phyloP scores from a whole-genome alignment of 2,113 vertebrate species.

The Taurulus bubalis region DNA sequence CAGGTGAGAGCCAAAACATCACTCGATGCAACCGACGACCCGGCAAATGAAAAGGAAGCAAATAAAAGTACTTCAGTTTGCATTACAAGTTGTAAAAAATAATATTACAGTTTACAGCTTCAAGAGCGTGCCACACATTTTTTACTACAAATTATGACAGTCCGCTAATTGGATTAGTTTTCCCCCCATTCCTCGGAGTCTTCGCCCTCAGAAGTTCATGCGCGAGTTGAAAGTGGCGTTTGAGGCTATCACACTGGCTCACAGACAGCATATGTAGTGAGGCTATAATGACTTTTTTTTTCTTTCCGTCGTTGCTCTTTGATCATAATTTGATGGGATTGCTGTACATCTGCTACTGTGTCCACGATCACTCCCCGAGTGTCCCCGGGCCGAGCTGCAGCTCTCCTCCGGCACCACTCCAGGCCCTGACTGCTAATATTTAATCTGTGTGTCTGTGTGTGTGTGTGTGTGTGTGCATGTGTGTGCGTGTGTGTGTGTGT shows the following conservation, averaged over 20 bases:
- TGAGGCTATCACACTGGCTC: conserved; percentile 4
- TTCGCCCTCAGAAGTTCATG: background rate
- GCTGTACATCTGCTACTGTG: conserved; percentile 31
- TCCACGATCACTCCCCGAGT: conserved; percentile 20
- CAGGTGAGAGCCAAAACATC: conserved; percentile 21
- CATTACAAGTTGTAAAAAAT: conserved; percentile 12
- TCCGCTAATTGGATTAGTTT: conserved; percentile 8
- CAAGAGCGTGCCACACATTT: background rate
- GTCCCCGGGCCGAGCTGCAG: conserved; percentile 21
- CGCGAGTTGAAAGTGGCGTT: background rate
- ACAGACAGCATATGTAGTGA: background rate
- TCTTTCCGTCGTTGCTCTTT: conserved; percentile 18
- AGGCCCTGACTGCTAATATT: conserved; percentile 11
- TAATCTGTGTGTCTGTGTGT: conserved; percentile 9
- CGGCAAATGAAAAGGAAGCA: background rate
- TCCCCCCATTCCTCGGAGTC: too few species aligned
- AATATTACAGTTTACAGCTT: background rate
- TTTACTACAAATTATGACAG: background rate
- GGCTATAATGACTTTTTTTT: background rate
- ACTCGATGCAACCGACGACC: conserved; percentile 1
- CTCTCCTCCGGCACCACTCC: background rate
- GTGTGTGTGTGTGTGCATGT: conserved; percentile 10
- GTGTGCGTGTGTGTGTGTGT: conserved; percentile 23
- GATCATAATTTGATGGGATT: conserved; percentile 42
- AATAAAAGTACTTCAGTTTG: background rate